A percentile compares a stretch with the other conserved stretches of the same genome.
Conservation (phyloP, 2,888 invertebrate genomes). For the Hydrotaea diabolus region DNA sequence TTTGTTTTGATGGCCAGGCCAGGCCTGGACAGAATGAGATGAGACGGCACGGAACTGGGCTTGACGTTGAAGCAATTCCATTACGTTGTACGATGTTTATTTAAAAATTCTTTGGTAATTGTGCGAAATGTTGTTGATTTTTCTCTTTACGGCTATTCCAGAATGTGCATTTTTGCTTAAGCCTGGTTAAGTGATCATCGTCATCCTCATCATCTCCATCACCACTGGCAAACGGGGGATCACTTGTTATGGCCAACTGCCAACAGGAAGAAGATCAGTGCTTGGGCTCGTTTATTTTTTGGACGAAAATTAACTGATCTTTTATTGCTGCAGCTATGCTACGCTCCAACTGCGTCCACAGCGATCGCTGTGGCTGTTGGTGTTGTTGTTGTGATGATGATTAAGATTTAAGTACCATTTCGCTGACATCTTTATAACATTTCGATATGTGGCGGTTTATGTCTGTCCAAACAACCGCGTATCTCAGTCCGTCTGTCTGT, state of each 20-base stretch:
- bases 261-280: background rate
- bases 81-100: constrained; percentile 61
- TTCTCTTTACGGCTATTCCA: background rate
- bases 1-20: constrained; percentile 55
- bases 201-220: constrained; percentile 30
- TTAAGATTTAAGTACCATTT: constrained; percentile 69
- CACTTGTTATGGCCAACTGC: constrained; percentile 17
- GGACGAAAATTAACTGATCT: constrained; percentile 34
- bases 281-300: constrained; percentile 35
- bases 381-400: constrained; percentile 56
- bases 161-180: constrained; percentile 28
- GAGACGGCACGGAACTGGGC: constrained; percentile 9
- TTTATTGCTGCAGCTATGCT: constrained; percentile 49
- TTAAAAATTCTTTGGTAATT: constrained; percentile 69
- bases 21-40: constrained; percentile 25
- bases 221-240: too few species aligned
- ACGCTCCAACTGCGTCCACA: background rate
- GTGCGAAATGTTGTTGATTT: constrained; percentile 62
- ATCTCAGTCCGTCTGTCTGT: background rate
- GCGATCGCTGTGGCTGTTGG: constrained; percentile 1
- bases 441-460: constrained; percentile 52
- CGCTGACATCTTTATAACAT: constrained; percentile 70
- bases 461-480: constrained; percentile 60
- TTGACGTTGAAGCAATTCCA: constrained; percentile 55
- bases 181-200: constrained; percentile 53